Evolutionary conservation across 2,888 invertebrate genomes (phyloP), one percentile per base, ranked within the genome.

Genomic region (Schrankia costaestrigalis): DNA sequence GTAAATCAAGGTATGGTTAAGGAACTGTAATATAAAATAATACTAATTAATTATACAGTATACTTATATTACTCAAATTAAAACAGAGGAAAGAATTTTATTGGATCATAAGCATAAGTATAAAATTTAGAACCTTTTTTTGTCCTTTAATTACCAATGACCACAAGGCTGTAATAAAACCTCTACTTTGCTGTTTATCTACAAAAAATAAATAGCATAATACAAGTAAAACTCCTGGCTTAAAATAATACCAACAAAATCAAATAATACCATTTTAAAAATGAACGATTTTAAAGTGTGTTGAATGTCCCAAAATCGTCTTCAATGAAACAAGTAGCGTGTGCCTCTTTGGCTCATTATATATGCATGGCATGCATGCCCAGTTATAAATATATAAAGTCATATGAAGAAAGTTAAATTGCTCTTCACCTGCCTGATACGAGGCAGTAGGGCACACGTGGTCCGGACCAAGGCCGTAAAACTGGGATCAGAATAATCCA

Each of bases 311-410:
- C 50, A 47, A 64, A 68, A 64, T 65, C 68, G 58, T 45, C 58
- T 57, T 56, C 43, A 45, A 49, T 59, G 37, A 63, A 66, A 63
- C 63, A 52, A 56, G 52, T 59, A 38, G 47, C n/a, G 42, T 38
- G 43, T 44, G 11, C n/a, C n/a, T 42, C 42, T 49, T 64, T 65
- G 61, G 61, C 70, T 77, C 71, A 74, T 74, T 74, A 43, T 38
- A 58, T 59, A 77, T 78, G 73, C 79, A 54, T 36, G 56, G 54
- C 70, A 64, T 72, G 69, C 49, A 63, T 57, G 52, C 63, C 52
- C 50, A 54, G 56, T 49, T 56, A 57, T 56, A 42, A 51, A 41
- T 38, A 48, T 49, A 59, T 49, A 52, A 41, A 52, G 54, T 36
- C 41, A 46, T 49, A 35, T 35, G 61, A n/a, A 34, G 56, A 60